These are phyloP conservation scores for Dendrolimus punctatus DNA, from an alignment of 1,140 invertebrate genomes.

Conservation along the genomic window DNA sequence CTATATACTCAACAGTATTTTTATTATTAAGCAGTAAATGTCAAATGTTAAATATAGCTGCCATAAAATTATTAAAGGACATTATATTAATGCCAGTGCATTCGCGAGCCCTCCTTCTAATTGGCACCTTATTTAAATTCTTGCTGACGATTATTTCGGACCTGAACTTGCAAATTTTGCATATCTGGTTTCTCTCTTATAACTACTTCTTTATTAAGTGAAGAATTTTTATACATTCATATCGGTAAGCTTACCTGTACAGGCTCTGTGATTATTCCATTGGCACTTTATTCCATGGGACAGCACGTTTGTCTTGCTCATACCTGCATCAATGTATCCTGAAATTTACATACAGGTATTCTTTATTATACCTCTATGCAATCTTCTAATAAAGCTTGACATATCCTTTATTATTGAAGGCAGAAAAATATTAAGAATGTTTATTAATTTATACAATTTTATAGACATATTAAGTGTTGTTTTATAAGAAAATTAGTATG, in stretches of 20 bases:
- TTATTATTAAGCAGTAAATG: conserved; percentile 45
- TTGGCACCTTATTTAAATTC: conserved; percentile 62
- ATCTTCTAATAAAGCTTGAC: no score
- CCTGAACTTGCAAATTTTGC: conserved; percentile 32
- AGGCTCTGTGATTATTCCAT: conserved; percentile 46
- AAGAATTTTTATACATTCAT: conserved; percentile 44
- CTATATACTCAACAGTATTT: conserved; percentile 15
- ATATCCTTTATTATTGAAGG: no score
- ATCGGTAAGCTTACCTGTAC: conserved; percentile 39
- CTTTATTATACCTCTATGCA: no score
- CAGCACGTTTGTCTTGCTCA: no score
- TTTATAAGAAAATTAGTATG: no score
- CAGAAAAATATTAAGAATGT: no score
- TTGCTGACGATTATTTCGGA: conserved; percentile 43
- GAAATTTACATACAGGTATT: no score
- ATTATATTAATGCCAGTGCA: conserved; percentile 32
- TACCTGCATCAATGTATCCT: no score
- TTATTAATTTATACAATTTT: no score
- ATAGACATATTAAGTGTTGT: no score
- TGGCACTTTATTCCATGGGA: conserved; percentile 40
- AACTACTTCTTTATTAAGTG: conserved; percentile 54
- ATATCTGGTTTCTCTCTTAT: conserved; percentile 42
- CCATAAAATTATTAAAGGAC: conserved; percentile 42
- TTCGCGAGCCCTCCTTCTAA: conserved; percentile 37
- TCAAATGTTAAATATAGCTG: conserved; percentile 31